phyloP scores from a whole-genome alignment of 2,888 invertebrate genomes.

The Idaea straminata region DNA sequence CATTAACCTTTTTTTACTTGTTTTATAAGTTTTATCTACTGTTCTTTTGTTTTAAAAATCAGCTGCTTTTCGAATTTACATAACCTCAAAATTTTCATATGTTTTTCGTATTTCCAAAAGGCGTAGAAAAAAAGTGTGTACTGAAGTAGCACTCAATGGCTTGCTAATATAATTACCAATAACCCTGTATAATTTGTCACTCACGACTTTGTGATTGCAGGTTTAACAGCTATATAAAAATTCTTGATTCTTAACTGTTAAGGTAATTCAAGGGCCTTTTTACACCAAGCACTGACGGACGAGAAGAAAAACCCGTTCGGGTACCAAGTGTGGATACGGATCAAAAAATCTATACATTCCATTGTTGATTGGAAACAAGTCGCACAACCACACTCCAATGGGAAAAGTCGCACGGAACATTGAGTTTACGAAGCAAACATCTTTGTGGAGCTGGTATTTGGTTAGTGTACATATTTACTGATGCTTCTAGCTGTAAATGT shows the following conservation, averaged over 20 bases:
- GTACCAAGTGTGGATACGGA: constrained; percentile 46
- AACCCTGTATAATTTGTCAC: background rate
- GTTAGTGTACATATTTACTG: constrained; percentile 13
- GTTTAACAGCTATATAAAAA: constrained; percentile 26
- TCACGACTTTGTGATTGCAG: constrained; percentile 12
- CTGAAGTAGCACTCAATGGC: no score
- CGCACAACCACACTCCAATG: constrained; percentile 62
- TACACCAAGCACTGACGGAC: constrained; percentile 37
- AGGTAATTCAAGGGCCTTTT: constrained; percentile 47
- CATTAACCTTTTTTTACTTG: no score
- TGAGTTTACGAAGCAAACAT: constrained; percentile 39
- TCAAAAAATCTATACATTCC: constrained; percentile 74
- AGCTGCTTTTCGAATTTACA: no score
- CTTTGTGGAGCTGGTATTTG: constrained; percentile 49
- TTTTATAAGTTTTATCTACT: no score
- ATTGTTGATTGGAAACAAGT: constrained; percentile 75
- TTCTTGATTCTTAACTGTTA: constrained; percentile 43
- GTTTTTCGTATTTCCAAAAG: no score
- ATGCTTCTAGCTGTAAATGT: constrained; percentile 8
- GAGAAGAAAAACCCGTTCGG: constrained; percentile 59
- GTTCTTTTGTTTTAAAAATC: no score
- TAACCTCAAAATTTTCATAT: no score
- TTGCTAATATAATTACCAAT: no score
- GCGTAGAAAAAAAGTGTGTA: no score
- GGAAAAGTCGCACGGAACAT: constrained; percentile 60